Evolutionary conservation across 2,797 vertebrate species (phyloP).

Genomic region (Linurgus olivaceus): DNA sequence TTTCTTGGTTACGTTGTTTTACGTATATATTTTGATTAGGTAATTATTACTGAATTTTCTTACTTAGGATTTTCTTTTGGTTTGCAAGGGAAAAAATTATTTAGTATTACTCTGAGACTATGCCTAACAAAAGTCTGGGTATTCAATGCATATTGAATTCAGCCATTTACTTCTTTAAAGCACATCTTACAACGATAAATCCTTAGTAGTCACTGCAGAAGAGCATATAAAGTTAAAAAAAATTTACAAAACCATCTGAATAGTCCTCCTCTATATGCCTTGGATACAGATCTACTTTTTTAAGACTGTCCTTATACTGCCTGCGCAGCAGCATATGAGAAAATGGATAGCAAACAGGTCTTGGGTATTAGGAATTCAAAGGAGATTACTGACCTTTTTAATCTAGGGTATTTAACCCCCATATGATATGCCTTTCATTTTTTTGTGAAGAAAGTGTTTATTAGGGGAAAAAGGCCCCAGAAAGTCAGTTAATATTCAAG

Average conservation of each 20-base stretch:
- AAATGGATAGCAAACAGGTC: not conserved
- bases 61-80: not conserved
- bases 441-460: not conserved
- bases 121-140: not conserved
- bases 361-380: not conserved
- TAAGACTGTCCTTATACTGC: not conserved
- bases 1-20: not conserved
- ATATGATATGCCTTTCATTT: not conserved
- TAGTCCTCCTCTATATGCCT: not conserved
- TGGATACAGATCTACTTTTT: not conserved
- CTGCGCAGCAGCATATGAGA: not conserved
- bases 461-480: not conserved
- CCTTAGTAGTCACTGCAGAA: not conserved
- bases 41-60: not conserved
- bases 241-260: not conserved
- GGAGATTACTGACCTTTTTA: not conserved
- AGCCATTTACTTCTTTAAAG: not conserved
- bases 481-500: not conserved
- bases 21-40: not conserved
- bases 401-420: not conserved
- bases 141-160: not conserved
- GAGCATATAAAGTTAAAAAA: fast-evolving
- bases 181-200: not conserved
- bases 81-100: not conserved
- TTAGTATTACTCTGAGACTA: not conserved